phyloP scores from a whole-genome alignment of 2,888 invertebrate genomes.

The Drosophila neotestacea region DNA sequence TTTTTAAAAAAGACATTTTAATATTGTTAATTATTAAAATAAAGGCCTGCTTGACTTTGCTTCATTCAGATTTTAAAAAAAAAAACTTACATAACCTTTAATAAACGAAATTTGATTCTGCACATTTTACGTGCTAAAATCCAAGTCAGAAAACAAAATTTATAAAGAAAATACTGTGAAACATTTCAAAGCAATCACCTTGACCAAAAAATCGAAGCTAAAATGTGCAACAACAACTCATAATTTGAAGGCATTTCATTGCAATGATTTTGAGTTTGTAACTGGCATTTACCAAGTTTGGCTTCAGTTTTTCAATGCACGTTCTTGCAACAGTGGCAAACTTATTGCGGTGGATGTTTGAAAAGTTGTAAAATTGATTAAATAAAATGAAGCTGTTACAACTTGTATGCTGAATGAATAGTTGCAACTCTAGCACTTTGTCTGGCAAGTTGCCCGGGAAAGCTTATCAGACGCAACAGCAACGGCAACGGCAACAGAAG shows the following conservation, averaged over 20 bases:
- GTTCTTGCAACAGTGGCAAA: slow-evolving; percentile 13
- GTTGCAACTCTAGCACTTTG: slow-evolving; percentile 21
- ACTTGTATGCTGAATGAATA: slow-evolving; percentile 45
- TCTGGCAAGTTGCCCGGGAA: slow-evolving; percentile 34
- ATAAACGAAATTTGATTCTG: too few species aligned
- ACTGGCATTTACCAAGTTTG: slow-evolving; percentile 1
- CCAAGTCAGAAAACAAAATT: background rate
- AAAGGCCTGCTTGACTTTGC: background rate
- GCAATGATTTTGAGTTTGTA: slow-evolving; percentile 2
- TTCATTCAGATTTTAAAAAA: background rate
- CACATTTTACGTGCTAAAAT: background rate
- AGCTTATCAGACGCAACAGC: slow-evolving; percentile 43
- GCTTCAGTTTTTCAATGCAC: background rate
- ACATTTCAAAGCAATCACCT: background rate
- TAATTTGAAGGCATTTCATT: slow-evolving; percentile 6
- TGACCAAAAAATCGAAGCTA: background rate
- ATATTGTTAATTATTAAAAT: too few species aligned
- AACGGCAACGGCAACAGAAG: slow-evolving; percentile 10
- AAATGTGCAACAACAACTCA: slow-evolving; percentile 8
- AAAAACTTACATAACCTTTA: too few species aligned
- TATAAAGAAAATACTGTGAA: background rate
- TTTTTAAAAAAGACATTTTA: too few species aligned
- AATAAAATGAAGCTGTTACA: slow-evolving; percentile 38
- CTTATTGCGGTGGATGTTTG: slow-evolving; percentile 44
- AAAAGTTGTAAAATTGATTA: slow-evolving; percentile 48